Conservation (phyloP, 2,888 invertebrate genomes). For the Koerneria pararmatus region DNA sequence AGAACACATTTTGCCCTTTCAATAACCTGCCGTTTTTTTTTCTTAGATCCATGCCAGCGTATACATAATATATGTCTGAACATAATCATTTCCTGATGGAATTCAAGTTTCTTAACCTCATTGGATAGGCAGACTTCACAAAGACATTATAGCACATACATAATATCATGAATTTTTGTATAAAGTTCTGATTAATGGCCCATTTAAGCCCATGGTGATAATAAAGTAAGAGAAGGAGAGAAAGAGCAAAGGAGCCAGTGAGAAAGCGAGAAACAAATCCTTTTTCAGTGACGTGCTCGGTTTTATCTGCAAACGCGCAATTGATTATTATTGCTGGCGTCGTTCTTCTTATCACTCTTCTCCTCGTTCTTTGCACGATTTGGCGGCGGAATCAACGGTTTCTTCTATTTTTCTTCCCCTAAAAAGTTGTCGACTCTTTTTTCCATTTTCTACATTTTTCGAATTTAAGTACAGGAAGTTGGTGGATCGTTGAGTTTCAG, state of each 20-base stretch:
- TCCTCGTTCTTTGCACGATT: slow-evolving; percentile 24
- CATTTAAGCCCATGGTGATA: too few species aligned
- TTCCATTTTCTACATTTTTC: slow-evolving; percentile 34
- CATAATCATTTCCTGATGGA: too few species aligned
- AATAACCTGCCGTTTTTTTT: too few species aligned
- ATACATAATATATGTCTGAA: too few species aligned
- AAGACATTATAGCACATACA: too few species aligned
- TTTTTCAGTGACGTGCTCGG: slow-evolving; percentile 25
- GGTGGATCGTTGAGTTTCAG: too few species aligned
- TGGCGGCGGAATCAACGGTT: slow-evolving; percentile 35
- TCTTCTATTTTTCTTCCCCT: background rate
- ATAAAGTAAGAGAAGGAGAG: background rate
- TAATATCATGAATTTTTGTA: too few species aligned
- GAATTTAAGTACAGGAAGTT: slow-evolving; percentile 55
- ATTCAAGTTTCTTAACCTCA: too few species aligned
- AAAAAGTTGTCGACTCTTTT: background rate
- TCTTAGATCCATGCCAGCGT: too few species aligned
- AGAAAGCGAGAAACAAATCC: background rate
- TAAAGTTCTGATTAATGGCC: too few species aligned
- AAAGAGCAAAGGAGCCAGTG: background rate
- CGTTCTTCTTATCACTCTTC: slow-evolving; percentile 25
- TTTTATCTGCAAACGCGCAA: slow-evolving; percentile 29
- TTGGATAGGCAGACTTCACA: too few species aligned
- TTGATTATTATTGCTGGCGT: slow-evolving; percentile 25
- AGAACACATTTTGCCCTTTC: too few species aligned